These are phyloP conservation scores for Ramphastos sulfuratus DNA, from an alignment of 2,113 vertebrate genomes.

Conservation along the genomic window DNA sequence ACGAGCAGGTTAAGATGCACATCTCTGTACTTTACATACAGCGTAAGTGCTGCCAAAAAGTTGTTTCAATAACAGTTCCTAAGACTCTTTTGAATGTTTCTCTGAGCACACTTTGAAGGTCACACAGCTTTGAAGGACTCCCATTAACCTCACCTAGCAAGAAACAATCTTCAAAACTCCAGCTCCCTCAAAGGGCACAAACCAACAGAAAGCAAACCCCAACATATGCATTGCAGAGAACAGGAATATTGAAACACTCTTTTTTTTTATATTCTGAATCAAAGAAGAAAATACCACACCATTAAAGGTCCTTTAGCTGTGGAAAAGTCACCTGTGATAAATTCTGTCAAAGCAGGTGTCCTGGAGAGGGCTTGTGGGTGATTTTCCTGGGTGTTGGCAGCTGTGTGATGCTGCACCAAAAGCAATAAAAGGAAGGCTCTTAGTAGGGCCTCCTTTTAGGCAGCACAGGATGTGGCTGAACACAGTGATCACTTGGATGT, in stretches of 20 bases:
- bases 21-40: accelerated
- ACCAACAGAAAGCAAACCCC: background rate
- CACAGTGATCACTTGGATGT: accelerated
- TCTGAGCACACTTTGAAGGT: background rate
- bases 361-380: background rate
- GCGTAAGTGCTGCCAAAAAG: background rate
- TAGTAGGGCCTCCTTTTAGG: accelerated
- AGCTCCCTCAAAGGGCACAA: background rate
- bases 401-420: background rate
- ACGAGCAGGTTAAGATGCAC: background rate
- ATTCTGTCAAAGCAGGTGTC: background rate
- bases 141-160: background rate
- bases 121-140: background rate
- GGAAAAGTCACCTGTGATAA: background rate
- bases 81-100: background rate
- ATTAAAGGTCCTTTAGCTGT: background rate
- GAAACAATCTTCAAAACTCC: background rate
- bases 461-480: accelerated
- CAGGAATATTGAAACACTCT: background rate
- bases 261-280: background rate
- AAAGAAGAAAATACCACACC: background rate
- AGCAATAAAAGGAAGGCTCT: background rate
- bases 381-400: background rate
- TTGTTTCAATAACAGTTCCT: background rate
- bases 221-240: background rate